Evolutionary conservation across 64 coral and sea anemone species (phyloP).

Genomic region (Hydrozoanthus tunicans): DNA sequence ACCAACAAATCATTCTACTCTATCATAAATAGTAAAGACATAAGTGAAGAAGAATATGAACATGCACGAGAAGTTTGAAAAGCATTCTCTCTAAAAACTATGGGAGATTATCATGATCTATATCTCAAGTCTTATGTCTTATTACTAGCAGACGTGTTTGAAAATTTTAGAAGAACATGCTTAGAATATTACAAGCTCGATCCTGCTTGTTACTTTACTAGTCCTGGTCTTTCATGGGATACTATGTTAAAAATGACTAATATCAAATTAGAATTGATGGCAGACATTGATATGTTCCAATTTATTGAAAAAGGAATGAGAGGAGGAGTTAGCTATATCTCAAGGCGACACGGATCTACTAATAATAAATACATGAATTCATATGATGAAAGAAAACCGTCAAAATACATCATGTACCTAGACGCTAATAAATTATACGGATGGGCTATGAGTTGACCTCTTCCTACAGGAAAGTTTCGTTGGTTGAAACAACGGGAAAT

Average conservation of each 20-base stretch:
- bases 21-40: background rate
- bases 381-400: background rate
- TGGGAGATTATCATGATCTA: background rate
- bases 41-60: background rate
- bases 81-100: background rate
- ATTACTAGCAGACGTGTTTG: too few relatives aligned
- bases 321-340: background rate
- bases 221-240: background rate
- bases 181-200: background rate
- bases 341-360: background rate
- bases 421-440: too few relatives aligned
- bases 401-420: background rate
- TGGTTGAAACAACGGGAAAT: background rate
- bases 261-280: background rate
- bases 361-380: background rate
- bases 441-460: background rate
- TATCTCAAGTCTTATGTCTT: background rate
- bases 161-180: too few relatives aligned
- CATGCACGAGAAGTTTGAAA: background rate
- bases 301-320: background rate
- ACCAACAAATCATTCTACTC: background rate
- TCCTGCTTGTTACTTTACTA: background rate
- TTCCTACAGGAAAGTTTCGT: background rate
- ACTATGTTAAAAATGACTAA: background rate
- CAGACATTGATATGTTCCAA: background rate